These are phyloP conservation scores for Orestias chungarensis DNA, from an alignment of 2,797 vertebrate genomes.

Conservation along the genomic window DNA sequence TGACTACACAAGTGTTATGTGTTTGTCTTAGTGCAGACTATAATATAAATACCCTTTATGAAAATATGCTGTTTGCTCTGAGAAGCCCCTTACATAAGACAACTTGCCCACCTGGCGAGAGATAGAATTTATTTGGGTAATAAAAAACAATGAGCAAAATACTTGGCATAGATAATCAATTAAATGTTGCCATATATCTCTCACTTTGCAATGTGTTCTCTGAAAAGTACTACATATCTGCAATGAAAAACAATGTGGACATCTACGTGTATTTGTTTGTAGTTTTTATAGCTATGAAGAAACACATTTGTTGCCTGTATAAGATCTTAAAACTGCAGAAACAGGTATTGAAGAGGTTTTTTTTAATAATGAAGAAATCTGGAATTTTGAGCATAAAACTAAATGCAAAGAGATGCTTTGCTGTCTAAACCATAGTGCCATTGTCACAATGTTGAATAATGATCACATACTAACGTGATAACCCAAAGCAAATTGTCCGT, in stretches of 20 bases:
- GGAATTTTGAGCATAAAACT: background rate
- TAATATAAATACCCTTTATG: too few species aligned
- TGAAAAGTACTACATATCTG: background rate
- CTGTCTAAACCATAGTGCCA: background rate
- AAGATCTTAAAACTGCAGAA: background rate
- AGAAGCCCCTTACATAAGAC: background rate
- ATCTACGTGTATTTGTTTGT: too few species aligned
- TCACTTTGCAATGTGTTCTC: too few species aligned
- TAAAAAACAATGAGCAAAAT: too few species aligned
- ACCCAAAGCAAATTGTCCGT: slow-evolving; percentile 2
- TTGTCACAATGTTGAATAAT: background rate
- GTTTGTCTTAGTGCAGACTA: too few species aligned
- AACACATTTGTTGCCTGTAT: background rate
- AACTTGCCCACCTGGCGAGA: background rate
- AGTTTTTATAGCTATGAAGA: background rate
- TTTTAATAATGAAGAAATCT: background rate
- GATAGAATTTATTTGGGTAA: background rate
- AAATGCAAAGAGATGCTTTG: background rate
- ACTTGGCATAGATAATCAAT: too few species aligned
- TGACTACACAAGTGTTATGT: background rate
- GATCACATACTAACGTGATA: background rate
- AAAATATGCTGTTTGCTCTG: background rate
- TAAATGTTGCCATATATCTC: background rate
- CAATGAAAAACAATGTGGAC: background rate
- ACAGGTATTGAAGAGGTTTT: background rate